Percentiles rank a stretch among this genome's conserved stretches.
phyloP scores from a whole-genome alignment of 2,888 invertebrate genomes.

The Trypoxylon attenuatum region DNA sequence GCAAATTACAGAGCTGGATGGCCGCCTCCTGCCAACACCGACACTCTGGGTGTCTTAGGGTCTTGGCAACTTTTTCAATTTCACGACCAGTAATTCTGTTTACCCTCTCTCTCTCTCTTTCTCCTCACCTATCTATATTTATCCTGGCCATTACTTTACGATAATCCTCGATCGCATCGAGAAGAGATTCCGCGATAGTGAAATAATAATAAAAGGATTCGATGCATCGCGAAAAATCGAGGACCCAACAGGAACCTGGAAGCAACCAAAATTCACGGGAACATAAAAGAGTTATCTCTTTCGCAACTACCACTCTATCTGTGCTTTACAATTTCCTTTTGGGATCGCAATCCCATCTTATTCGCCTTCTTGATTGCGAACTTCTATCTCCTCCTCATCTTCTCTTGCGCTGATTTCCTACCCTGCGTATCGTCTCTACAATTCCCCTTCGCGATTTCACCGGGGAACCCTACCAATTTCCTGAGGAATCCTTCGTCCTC shows the following conservation, averaged over 20 bases:
- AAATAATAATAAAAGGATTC: too few relatives aligned
- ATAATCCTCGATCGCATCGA: too few relatives aligned
- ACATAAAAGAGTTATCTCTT: constrained; percentile 61
- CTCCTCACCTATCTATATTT: too few relatives aligned
- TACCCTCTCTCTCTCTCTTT: background rate
- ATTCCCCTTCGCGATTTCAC: constrained; percentile 25
- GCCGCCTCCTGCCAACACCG: constrained; percentile 68
- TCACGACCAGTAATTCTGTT: constrained; percentile 46
- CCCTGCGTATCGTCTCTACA: constrained; percentile 9
- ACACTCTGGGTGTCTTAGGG: constrained; percentile 59
- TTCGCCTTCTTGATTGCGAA: constrained; percentile 27
- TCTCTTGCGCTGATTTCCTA: constrained; percentile 2
- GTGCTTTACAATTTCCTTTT: constrained; percentile 56
- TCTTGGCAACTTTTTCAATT: constrained; percentile 63
- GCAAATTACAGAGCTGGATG: constrained; percentile 72
- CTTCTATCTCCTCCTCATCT: background rate
- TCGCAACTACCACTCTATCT: constrained; percentile 52
- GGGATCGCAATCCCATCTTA: constrained; percentile 47
- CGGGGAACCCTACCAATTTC: constrained; percentile 21
- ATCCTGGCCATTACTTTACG: too few relatives aligned
- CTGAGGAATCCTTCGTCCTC: constrained; percentile 14
- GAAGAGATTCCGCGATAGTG: too few relatives aligned
- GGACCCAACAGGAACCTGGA: background rate
- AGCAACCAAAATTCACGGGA: constrained; percentile 43
- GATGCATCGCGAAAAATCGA: constrained; percentile 4